Conservation (phyloP, 2,113 vertebrate genomes). For the Antigone vipio region DNA sequence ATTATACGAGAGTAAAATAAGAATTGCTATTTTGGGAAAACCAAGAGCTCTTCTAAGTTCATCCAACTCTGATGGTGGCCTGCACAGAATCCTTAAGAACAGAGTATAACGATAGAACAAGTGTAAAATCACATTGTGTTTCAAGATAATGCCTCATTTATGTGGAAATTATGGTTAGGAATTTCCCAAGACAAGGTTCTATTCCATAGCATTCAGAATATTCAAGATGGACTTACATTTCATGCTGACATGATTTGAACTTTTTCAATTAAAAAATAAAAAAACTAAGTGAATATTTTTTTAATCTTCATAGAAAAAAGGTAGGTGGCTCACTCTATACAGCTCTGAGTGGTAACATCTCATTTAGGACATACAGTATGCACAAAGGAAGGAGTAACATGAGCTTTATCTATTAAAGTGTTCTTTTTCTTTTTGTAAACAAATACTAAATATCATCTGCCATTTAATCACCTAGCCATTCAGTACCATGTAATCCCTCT, state of each 20-base stretch:
- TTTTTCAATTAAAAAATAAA: background rate
- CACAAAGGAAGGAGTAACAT: background rate
- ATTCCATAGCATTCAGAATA: background rate
- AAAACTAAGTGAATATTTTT: background rate
- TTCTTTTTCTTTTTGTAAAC: background rate
- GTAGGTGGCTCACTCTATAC: background rate
- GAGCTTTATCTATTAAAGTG: background rate
- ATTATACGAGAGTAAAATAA: constrained; percentile 24
- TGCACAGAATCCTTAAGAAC: background rate
- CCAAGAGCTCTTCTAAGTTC: constrained; percentile 12
- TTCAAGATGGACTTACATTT: background rate
- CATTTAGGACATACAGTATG: background rate
- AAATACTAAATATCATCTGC: background rate
- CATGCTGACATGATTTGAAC: background rate
- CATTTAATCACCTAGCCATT: background rate
- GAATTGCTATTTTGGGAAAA: constrained; percentile 37
- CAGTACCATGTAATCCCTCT: background rate
- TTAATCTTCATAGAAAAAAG: background rate
- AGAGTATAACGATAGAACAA: background rate
- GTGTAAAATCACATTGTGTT: background rate
- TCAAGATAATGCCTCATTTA: background rate
- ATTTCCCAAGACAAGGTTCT: background rate
- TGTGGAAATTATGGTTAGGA: background rate
- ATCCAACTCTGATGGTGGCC: background rate
- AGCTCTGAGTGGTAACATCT: background rate